Evolutionary conservation across 2,797 vertebrate species (phyloP), one percentile per base, ranked within the genome.

Genomic region (Moxostoma hubbsi): DNA sequence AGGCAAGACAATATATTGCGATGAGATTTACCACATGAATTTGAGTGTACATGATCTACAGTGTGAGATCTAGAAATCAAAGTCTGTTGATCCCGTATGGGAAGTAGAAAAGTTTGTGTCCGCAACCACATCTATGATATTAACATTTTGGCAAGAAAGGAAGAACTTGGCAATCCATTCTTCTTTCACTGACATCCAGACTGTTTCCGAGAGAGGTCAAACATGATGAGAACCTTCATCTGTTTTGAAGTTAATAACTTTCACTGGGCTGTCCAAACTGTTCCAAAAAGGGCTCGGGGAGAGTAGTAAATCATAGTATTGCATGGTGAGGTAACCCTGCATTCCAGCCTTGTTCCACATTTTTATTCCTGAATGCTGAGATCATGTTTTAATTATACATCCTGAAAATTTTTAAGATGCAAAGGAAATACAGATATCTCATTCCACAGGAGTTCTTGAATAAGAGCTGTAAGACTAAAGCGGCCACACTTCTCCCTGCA

Each of bases 341-440:
- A 68, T 82, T 82, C 83, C 72, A 74, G 18, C 73, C 50, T 75
- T 47, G 58, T 58, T 75, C 81, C 71, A 65, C 54, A 75, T 82
- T 78, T 75, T 82, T 78, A 78, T 83, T 81, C 81, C 81, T 81
- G 55, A 81, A 81, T 43, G 46, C 64, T 79, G 81, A 85, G 74
- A 79, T 81, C 79, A 83, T 75, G 63, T 73, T 76, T 45, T 71
- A 82, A 81, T 83, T 83, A 79, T 81, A 83, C 1, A 12, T 78
- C 73, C 79, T 67, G 75, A 65, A 79, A 70, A 45, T 18, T 51
- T 80, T 81, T 54, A 73, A 77, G 71, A 83, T 78, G 69, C 43
- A 6, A 62, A 72, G 73, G 43, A 78, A 69, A 65, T 73, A 63
- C 55, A 82, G 62, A 76, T 63, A 53, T 74, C 47, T 5, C 73